phyloP scores from a whole-genome alignment of 2,113 vertebrate species.

The Upupa epops region DNA sequence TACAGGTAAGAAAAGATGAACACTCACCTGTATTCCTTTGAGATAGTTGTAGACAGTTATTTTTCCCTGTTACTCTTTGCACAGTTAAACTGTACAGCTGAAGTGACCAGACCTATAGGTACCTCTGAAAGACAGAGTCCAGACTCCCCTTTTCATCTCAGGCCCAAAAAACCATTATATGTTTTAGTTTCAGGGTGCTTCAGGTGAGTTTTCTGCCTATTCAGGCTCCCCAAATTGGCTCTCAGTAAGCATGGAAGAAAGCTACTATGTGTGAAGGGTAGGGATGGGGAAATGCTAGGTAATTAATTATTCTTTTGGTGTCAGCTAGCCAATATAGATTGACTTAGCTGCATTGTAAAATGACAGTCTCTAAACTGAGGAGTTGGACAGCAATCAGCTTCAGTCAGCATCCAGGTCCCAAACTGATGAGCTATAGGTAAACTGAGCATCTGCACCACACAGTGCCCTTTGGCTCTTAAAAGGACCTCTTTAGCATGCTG shows the following conservation, averaged over 20 bases:
- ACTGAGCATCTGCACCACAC: accelerated
- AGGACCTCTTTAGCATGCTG: not conserved
- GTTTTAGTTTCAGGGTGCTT: not conserved
- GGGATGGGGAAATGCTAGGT: not conserved
- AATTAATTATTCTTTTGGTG: not conserved
- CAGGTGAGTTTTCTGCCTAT: not conserved
- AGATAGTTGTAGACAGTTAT: no score
- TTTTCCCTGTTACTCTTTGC: not conserved
- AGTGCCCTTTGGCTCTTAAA: not conserved
- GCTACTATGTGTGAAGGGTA: not conserved
- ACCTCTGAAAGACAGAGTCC: not conserved
- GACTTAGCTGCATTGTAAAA: not conserved
- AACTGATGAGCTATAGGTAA: not conserved
- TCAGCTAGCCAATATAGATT: not conserved
- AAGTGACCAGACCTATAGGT: not conserved
- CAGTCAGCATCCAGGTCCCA: not conserved
- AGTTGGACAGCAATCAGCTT: not conserved
- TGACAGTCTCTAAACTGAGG: not conserved
- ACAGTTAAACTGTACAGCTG: not conserved
- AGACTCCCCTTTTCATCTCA: not conserved
- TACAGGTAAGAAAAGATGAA: no score
- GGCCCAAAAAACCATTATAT: not conserved
- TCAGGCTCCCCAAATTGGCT: not conserved
- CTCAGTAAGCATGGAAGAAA: not conserved
- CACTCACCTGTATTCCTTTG: no score